A percentile compares a stretch with the other conserved stretches of the same genome.
Conservation (phyloP, 2,888 invertebrate genomes). For the Chorisops tibialis region DNA sequence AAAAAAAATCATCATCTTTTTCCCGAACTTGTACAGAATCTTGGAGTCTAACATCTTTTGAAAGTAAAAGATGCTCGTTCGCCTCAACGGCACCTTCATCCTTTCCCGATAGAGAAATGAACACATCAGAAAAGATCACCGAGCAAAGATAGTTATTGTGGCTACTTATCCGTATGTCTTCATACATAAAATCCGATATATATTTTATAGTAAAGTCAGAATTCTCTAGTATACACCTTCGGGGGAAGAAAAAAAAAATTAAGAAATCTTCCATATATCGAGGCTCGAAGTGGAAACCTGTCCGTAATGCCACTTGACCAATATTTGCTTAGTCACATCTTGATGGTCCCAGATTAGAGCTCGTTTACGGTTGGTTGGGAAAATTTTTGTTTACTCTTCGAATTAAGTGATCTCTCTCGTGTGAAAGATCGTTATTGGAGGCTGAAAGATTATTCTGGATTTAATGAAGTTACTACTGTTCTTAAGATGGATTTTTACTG, state of each 20-base stretch:
- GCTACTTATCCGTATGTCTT: conserved; percentile 12
- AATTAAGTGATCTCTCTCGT: conserved; percentile 31
- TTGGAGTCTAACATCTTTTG: background rate
- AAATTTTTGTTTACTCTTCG: conserved; percentile 29
- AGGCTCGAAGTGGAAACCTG: background rate
- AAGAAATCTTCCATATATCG: conserved; percentile 6
- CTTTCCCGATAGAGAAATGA: conserved; percentile 20
- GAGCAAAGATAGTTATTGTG: conserved; percentile 10
- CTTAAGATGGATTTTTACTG: conserved; percentile 15
- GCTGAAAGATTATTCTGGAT: conserved; percentile 13
- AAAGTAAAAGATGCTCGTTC: background rate
- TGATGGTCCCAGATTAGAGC: conserved; percentile 29
- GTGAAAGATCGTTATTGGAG: conserved; percentile 30
- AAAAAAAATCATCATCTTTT: no score
- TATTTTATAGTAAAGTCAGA: background rate
- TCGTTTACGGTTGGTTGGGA: conserved; percentile 33
- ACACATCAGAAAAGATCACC: conserved; percentile 21
- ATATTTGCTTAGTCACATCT: conserved; percentile 32
- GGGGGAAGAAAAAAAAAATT: conserved; percentile 5
- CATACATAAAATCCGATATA: background rate
- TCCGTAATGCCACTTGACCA: conserved; percentile 31
- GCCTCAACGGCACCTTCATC: conserved; percentile 30
- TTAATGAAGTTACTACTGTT: conserved; percentile 25
- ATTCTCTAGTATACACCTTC: conserved; percentile 7
- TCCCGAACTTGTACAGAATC: conserved; percentile 7